Percentiles rank a stretch among this genome's conserved stretches.
These are phyloP conservation scores for Erynnis tages DNA, from an alignment of 2,888 invertebrate species.

Conservation along the genomic window DNA sequence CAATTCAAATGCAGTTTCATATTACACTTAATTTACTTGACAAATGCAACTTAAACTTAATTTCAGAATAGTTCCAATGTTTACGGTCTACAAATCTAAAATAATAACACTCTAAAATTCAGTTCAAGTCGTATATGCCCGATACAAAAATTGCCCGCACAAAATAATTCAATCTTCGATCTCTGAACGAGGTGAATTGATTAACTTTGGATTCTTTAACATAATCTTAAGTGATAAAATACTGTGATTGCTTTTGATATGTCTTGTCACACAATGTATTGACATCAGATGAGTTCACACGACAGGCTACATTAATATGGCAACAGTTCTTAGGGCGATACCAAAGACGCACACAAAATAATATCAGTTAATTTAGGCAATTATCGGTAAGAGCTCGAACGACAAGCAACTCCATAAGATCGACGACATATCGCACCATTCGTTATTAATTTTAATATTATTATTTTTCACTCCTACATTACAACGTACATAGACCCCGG, in stretches of 20 bases:
- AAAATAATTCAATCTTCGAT: conserved; percentile 11
- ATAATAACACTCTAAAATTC: conserved; percentile 19
- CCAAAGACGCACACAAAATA: conserved; percentile 64
- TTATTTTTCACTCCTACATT: conserved; percentile 66
- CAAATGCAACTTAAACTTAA: conserved; percentile 24
- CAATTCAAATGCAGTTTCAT: conserved; percentile 19
- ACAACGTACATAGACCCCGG: conserved; percentile 77
- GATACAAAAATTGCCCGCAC: conserved; percentile 26
- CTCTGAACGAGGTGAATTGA: conserved; percentile 7
- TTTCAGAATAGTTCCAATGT: conserved; percentile 11
- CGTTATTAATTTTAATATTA: conserved; percentile 56
- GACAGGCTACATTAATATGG: conserved; percentile 49
- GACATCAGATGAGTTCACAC: conserved; percentile 40
- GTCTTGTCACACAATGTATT: conserved; percentile 62
- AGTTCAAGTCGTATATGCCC: conserved; percentile 25
- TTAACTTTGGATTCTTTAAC: conserved; percentile 22
- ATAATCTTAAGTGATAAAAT: conserved; percentile 40
- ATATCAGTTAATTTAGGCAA: conserved; percentile 71
- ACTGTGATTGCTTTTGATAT: conserved; percentile 70
- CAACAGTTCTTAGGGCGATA: conserved; percentile 64
- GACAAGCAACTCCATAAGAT: conserved; percentile 69
- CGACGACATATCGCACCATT: conserved; percentile 77
- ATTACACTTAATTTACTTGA: conserved; percentile 17
- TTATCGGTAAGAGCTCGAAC: conserved; percentile 59
- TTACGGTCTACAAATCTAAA: neutral